These are phyloP conservation scores for Zelostemma sp. DNA, from an alignment of 1,140 invertebrate genomes.

Conservation along the genomic window DNA sequence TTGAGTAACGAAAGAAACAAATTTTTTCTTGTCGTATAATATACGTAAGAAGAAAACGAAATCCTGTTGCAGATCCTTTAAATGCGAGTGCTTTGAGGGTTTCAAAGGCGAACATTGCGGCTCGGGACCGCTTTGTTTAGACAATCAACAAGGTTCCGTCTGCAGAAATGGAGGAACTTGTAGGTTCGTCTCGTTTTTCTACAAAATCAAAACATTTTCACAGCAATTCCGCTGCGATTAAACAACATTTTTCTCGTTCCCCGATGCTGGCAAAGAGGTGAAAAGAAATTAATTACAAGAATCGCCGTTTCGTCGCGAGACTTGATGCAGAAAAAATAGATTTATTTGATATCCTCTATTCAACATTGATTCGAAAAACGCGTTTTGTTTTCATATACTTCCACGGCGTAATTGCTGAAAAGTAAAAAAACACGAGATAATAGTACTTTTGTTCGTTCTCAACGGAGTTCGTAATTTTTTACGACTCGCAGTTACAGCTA, in stretches of 20 bases:
- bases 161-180: conserved; percentile 84
- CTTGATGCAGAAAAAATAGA: too few relatives aligned
- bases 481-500: not conserved
- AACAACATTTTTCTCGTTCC: not conserved
- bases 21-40: too few relatives aligned
- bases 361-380: too few relatives aligned
- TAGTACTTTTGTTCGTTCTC: not conserved
- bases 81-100: conserved; percentile 81
- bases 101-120: conserved; percentile 80
- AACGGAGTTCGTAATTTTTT: conserved; percentile 15
- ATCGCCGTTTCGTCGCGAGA: too few relatives aligned
- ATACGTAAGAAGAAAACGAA: not conserved
- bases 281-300: not conserved
- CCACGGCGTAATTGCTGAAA: not conserved
- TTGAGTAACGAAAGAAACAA: not conserved
- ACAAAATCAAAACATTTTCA: conserved; percentile 23
- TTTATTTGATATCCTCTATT: too few relatives aligned
- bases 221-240: not conserved
- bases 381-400: not conserved
- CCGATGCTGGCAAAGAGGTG: too few relatives aligned
- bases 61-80: conserved; percentile 69
- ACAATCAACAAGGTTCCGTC: conserved; percentile 72
- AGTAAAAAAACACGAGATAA: not conserved
- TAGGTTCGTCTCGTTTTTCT: conserved; percentile 71
- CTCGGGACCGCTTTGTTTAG: conserved; percentile 78